Conservation (phyloP, 2,888 invertebrate genomes). For the Pristionchus mayeri region DNA sequence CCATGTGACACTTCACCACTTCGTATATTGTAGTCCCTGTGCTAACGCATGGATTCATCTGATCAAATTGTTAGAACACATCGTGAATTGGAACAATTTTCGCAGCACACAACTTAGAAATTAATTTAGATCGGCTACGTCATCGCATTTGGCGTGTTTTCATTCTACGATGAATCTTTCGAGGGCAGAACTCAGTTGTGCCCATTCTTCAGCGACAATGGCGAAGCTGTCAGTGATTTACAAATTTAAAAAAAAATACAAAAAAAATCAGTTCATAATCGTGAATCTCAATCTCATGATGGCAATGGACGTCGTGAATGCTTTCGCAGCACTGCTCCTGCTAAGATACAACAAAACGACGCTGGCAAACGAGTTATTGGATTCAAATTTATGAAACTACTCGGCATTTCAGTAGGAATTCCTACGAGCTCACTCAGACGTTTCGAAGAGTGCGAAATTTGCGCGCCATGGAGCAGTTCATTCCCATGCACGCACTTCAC, state of each 20-base stretch:
- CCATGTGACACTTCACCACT: too few relatives aligned
- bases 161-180: background rate
- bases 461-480: background rate
- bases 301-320: background rate
- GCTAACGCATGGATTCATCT: too few relatives aligned
- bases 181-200: background rate
- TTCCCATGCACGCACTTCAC: background rate
- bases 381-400: background rate
- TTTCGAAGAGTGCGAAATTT: background rate
- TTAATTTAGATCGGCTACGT: background rate
- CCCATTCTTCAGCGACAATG: background rate
- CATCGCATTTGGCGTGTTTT: background rate
- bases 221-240: background rate
- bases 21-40: too few relatives aligned
- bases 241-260: background rate
- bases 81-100: too few relatives aligned
- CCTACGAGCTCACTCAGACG: background rate
- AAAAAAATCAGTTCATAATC: background rate
- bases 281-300: background rate
- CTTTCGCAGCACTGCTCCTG: background rate
- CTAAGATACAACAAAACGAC: background rate
- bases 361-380: background rate
- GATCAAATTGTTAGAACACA: too few relatives aligned
- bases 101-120: too few relatives aligned
- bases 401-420: background rate